Base-by-base conservation (phyloP, 2,113 vertebrate genomes). In the Sciurus niger region DNA sequence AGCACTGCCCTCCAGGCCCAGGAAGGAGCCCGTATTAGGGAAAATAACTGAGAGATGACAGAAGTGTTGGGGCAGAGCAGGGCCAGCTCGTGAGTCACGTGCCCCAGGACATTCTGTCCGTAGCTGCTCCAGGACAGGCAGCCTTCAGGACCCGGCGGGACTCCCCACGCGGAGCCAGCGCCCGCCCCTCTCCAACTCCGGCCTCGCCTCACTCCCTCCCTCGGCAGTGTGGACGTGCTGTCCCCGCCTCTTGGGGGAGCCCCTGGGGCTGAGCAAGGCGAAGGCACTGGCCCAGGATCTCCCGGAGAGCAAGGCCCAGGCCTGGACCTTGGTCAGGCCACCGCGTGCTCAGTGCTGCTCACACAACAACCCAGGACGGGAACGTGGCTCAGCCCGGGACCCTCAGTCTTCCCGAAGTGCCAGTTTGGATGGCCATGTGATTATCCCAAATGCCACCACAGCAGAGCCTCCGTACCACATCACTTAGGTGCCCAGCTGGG, bases 1-100 rank as follows among this genome's bases (percentile, higher is more conserved):
- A 65, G 30, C 40, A 22, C 65, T 3, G 4, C 13, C 46, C 16
- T 18, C 48, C 55, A 32, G 34, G 60, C 40, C 82, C 80, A 68
- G 67, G 76, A 85, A 58, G 89, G n/a, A 80, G 83, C 22, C 95
- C 83, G 30, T 86, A 94, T 88, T 92, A 96, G 95, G 91, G 88
- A 73, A 93, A 84, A 32, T 37, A 2, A 53, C 72, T 72, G 51
- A 74, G 76, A 83, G 51, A 53, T 51, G 82, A 43, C 12, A 1
- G 30, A 90, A 40, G 48, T 60, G 7, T 14, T 25, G 82, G 65
- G 70, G 82, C 24, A 13, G n/a, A 65, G 28, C 25, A 84, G 25
- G 84, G 30, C 72, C 53, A 17, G 32, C 43, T 55, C 58, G 51
- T 85, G 84, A 94, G 68, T 88, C 93, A 74, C 2, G 20, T 22